Conservation (phyloP, 2,113 vertebrate species). For the Tupaia tana region DNA sequence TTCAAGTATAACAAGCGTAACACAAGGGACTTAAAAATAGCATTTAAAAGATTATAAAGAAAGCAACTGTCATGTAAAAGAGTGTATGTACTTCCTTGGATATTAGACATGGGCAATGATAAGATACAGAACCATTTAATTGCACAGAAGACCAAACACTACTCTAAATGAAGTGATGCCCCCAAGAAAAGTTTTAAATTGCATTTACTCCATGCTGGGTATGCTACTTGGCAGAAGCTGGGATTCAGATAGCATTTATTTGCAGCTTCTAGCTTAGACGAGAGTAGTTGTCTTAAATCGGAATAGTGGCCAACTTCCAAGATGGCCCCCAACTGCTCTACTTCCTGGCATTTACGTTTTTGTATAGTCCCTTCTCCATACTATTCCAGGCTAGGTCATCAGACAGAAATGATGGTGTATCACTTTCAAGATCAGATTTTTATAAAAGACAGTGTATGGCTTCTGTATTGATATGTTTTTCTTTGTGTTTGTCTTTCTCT, state of each 20-base stretch:
- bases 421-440: background rate
- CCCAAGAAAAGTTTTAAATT: constrained; percentile 12
- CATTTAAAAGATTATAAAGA: constrained; percentile 40
- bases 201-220: background rate
- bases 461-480: background rate
- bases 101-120: background rate
- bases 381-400: background rate
- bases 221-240: background rate
- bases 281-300: background rate
- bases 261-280: background rate
- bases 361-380: background rate
- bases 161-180: background rate
- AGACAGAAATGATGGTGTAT: background rate
- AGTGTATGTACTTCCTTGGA: background rate
- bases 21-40: constrained; percentile 45
- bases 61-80: constrained; percentile 1
- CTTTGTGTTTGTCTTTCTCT: background rate
- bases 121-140: background rate
- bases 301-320: background rate
- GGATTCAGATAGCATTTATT: background rate
- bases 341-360: background rate
- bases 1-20: constrained; percentile 53
- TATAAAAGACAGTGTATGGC: background rate
- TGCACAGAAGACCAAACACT: background rate
- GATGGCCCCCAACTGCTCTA: background rate